Evolutionary conservation across 2,888 invertebrate genomes (phyloP).

Genomic region (Micoletzkya japonica): DNA sequence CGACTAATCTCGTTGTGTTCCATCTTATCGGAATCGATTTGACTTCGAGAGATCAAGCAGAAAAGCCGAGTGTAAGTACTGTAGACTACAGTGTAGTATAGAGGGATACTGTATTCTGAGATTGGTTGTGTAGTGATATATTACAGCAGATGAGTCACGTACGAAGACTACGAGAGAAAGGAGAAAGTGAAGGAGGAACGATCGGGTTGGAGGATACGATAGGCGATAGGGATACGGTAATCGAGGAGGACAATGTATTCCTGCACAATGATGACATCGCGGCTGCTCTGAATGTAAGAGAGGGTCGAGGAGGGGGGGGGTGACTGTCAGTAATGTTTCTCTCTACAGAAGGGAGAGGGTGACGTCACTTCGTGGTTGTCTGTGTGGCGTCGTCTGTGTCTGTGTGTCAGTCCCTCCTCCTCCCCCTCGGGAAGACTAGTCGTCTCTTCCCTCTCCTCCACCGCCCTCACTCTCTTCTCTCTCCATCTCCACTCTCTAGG

Average conservation of each 20-base stretch:
- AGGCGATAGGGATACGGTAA: constrained; percentile 4
- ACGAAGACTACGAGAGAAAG: constrained; percentile 15
- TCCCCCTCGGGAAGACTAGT: constrained; percentile 18
- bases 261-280: constrained; percentile 48
- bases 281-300: constrained; percentile 38
- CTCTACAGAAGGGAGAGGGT: background rate
- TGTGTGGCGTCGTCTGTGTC: constrained; percentile 51
- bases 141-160: background rate
- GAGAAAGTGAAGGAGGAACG: constrained; percentile 5
- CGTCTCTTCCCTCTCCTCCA: background rate
- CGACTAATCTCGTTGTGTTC: constrained; percentile 82
- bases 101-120: background rate
- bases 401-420: constrained; percentile 30
- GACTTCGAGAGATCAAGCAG: constrained; percentile 42
- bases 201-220: background rate
- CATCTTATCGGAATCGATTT: constrained; percentile 93
- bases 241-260: constrained; percentile 45
- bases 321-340: background rate
- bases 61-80: constrained; percentile 32
- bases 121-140: background rate
- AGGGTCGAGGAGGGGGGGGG: background rate
- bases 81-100: background rate
- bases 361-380: constrained; percentile 32
- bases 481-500: background rate
- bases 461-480: background rate